Base-by-base conservation (phyloP, 1,140 invertebrate species). In the Protaetia brevitarsis region DNA sequence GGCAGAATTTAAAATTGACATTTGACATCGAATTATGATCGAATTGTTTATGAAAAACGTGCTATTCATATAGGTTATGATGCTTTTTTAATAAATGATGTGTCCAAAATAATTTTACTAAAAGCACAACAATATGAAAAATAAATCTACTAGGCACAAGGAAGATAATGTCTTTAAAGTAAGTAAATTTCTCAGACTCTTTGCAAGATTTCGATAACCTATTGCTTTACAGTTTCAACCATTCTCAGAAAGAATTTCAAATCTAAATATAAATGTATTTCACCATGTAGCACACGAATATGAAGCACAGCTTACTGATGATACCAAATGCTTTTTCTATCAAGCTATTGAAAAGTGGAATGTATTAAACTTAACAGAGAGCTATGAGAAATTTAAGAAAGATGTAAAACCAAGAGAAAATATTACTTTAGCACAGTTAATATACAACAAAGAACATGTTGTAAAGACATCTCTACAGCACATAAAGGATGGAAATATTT, bases 311-410 rank as follows among this genome's bases (percentile, higher is more conserved):
- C 80, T 84, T 27, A 16, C n/a, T 10, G 82, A 84, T 31, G 87
- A 90, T 69, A 87, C 90, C 66, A 86, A 88, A 70, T 92, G 92
- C 2, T 88, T 87, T 77, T 95, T 96, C 77, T 82, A 87, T 73
- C 84, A 92, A 76, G 85, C 91, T 0, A 74, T 96, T n/a, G 82
- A 88, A 68, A 95, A 95, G 84, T 96, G 94, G 94, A 86, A 86
- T 72, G 87, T 88, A 31, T 81, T 95, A 19, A 95, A 96, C 80
- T 84, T 92, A 62, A 92, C 93, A 1, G 86, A 93, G 71, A 88
- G 89, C 73, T 97, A 89, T 80, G 84, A 84, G 56, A 80, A 83
- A 19, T 92, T 96, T 68, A 86, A 85, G 71, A 87, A 86, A 71
- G 85, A 90, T 76, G 85, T 94, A 7, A 79, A 81, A 64, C 76